These are phyloP conservation scores for Acrocephalus arundinaceus DNA, from an alignment of 2,113 vertebrate genomes.

Conservation along the genomic window DNA sequence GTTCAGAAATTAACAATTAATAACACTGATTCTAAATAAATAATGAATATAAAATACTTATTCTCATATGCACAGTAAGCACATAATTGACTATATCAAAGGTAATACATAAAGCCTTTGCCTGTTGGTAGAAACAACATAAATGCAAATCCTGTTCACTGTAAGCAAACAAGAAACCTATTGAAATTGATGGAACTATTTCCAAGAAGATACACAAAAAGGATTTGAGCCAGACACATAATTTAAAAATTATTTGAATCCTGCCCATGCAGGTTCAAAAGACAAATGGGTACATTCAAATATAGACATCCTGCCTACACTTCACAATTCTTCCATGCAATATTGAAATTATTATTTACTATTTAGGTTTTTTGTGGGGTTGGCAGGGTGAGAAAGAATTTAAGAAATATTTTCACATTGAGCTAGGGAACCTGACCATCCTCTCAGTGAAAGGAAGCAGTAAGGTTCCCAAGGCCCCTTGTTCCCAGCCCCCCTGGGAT, in stretches of 20 bases:
- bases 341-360: not conserved
- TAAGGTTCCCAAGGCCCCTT: rapidly evolving
- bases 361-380: not conserved
- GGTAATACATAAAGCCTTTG: not conserved
- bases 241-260: not conserved
- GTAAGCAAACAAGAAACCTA: not conserved
- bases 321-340: rapidly evolving
- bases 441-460: not conserved
- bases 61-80: not conserved
- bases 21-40: not conserved
- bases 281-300: not conserved
- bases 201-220: not conserved
- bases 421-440: not conserved
- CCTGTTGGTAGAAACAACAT: not conserved
- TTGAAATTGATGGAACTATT: not conserved
- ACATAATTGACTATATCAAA: not conserved
- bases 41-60: not conserved
- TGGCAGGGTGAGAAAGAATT: too few relatives aligned
- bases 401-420: not conserved
- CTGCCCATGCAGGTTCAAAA: not conserved
- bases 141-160: not conserved
- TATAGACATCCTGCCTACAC: not conserved
- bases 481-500: not conserved
- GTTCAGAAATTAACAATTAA: not conserved
- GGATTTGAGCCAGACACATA: rapidly evolving